Evolutionary conservation across 2,113 vertebrate species (phyloP).

Genomic region (Lagopus muta): DNA sequence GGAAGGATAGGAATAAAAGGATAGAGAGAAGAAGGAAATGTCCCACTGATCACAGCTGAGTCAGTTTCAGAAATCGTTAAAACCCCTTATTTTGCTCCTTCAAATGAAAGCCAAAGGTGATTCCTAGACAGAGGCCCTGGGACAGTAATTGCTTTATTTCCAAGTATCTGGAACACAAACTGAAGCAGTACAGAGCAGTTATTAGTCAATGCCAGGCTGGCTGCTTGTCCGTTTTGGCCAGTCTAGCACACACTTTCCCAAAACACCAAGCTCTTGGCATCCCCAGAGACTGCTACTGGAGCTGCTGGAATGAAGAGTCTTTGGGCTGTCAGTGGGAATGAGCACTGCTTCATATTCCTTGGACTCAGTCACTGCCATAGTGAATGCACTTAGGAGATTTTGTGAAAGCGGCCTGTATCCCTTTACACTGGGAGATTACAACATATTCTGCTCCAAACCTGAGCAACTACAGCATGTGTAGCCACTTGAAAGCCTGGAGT

Average conservation of each 20-base stretch:
- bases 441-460: neutral
- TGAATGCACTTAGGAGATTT: neutral
- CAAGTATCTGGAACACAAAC: neutral
- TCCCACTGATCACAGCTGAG: neutral
- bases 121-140: slow-evolving; percentile 55
- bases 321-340: neutral
- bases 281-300: neutral
- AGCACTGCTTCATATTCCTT: neutral
- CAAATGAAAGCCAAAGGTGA: slow-evolving; percentile 1
- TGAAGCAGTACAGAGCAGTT: slow-evolving; percentile 3
- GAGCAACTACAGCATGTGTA: neutral
- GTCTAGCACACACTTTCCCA: neutral
- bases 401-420: neutral
- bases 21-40: neutral
- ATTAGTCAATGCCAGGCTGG: slow-evolving; percentile 14
- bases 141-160: slow-evolving; percentile 20
- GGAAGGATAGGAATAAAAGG: neutral
- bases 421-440: neutral
- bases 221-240: slow-evolving; percentile 26
- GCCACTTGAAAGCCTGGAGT: neutral
- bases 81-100: neutral
- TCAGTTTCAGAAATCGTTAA: slow-evolving; percentile 6
- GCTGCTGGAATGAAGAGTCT: slow-evolving; percentile 18
- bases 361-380: neutral
- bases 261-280: slow-evolving; percentile 27